phyloP scores from a whole-genome alignment of 2,888 invertebrate species.

The Axea sp. region DNA sequence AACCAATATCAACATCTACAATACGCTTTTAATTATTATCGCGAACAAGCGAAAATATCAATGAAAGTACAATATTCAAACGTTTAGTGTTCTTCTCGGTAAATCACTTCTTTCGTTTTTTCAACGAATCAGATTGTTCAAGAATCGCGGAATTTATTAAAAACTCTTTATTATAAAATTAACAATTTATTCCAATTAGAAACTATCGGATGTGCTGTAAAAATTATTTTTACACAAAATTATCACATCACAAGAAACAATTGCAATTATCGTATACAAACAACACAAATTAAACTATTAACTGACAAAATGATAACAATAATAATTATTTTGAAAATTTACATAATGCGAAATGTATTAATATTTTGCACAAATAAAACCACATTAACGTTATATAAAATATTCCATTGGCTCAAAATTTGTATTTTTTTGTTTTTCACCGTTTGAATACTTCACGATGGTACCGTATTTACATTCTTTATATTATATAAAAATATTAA shows the following conservation, averaged over 20 bases:
- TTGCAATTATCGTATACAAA: slow-evolving; percentile 3
- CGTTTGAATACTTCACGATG: slow-evolving; percentile 8
- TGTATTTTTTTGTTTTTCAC: slow-evolving; percentile 41
- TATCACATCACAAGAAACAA: not conserved
- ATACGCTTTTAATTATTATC: not conserved
- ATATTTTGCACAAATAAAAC: slow-evolving; percentile 5
- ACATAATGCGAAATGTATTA: not conserved
- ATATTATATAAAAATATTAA: slow-evolving; percentile 76
- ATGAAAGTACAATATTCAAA: no score
- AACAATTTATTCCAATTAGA: no score
- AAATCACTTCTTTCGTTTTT: no score
- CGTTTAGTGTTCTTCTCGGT: no score
- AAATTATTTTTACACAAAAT: not conserved
- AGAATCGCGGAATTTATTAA: no score
- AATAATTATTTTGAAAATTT: slow-evolving; percentile 17
- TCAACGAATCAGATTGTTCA: no score
- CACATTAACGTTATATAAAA: not conserved
- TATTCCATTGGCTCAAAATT: slow-evolving; percentile 65
- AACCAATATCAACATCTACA: slow-evolving; percentile 11
- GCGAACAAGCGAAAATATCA: not conserved
- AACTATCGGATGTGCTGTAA: no score
- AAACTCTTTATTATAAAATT: no score
- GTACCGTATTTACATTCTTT: slow-evolving; percentile 53
- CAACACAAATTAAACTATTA: slow-evolving; percentile 36
- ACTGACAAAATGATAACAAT: slow-evolving; percentile 21